A percentile compares a stretch with the other conserved stretches of the same genome.
Evolutionary conservation across 2,888 invertebrate species (phyloP).

Genomic region (Selenia dentaria): DNA sequence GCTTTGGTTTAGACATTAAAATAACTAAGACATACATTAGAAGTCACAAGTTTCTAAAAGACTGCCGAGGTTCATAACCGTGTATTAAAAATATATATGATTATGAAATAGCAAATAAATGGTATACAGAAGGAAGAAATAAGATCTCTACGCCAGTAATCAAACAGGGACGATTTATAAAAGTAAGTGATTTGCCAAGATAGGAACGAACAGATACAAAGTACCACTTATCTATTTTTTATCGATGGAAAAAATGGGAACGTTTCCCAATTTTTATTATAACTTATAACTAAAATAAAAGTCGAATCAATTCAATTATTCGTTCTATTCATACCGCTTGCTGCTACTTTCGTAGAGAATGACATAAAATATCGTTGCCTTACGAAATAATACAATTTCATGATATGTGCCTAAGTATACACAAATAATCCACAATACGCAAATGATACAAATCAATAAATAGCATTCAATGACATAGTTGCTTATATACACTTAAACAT

Average conservation of each 20-base stretch:
- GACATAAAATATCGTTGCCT: constrained; percentile 55
- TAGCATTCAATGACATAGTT: constrained; percentile 74
- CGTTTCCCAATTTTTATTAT: not conserved
- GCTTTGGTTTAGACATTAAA: constrained; percentile 75
- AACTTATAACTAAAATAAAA: constrained; percentile 3
- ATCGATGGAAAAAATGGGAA: constrained; percentile 2
- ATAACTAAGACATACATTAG: constrained; percentile 48
- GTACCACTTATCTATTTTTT: too few species aligned
- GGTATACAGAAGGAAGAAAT: constrained; percentile 38
- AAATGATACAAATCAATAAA: constrained; percentile 79
- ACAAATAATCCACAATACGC: constrained; percentile 75
- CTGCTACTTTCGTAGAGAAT: constrained; percentile 37
- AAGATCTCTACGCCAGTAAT: constrained; percentile 27
- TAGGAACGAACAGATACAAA: too few species aligned
- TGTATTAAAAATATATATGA: constrained; percentile 52
- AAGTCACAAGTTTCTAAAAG: constrained; percentile 38
- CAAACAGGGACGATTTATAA: constrained; percentile 12
- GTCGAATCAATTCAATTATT: constrained; percentile 3
- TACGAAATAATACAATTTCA: constrained; percentile 71
- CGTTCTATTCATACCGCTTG: constrained; percentile 27
- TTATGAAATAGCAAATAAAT: constrained; percentile 41
- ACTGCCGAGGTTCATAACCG: constrained; percentile 70
- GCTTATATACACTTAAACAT: constrained; percentile 75
- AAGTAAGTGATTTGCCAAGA: not conserved
- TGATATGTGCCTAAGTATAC: constrained; percentile 84